Base-by-base conservation (phyloP, 2,888 invertebrate species). In the Notodonta dromedarius region DNA sequence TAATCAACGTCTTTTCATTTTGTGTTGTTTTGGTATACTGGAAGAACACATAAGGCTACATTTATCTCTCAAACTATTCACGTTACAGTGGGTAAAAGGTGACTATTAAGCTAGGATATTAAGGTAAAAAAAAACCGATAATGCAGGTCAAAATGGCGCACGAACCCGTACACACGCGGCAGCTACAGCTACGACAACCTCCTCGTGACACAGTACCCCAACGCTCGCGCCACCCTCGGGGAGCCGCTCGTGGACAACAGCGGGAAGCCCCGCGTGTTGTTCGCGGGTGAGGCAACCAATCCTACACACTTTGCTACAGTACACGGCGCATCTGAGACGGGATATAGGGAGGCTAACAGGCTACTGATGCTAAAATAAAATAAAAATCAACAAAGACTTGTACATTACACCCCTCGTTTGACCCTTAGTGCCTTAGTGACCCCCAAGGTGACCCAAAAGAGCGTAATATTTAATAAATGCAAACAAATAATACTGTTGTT, bases 281-380 rank as follows among this genome's bases (percentile, higher is more conserved):
- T 95, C 84, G 95, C 95, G 0, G 96, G 96, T 0, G 95, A 95
- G 76, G 95, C 95, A 0, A 95, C 95, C 0, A 74, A 89, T 2
- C 48, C 56, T 0, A 92, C 88, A 32, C 96, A 94, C 75, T 96
- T 94, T 82, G 95, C 96, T 0, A 96, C 96, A 0, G 96, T 96
- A 0, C 96, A 97, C 74, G 97, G 97, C 0, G 97, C 96, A 0
- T 86, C 95, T 0, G 96, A 96, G 69, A 93, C 94, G 0, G 96
- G 96, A 0, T 92, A 92, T 74, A 91, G 96, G 46, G 96, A 96
- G 78, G 96, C 96, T 0, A 73, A 61, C 48, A 75, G 63, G 46
- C 62, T 51, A 40, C 39, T 74, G 48, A 46, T 13, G 1, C 69
- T 64, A 0, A 64, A 64, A 4, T 56, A 24, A 24, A 24, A 24